Base-by-base conservation (phyloP, 2,113 vertebrate species). In the Garra rufa region DNA sequence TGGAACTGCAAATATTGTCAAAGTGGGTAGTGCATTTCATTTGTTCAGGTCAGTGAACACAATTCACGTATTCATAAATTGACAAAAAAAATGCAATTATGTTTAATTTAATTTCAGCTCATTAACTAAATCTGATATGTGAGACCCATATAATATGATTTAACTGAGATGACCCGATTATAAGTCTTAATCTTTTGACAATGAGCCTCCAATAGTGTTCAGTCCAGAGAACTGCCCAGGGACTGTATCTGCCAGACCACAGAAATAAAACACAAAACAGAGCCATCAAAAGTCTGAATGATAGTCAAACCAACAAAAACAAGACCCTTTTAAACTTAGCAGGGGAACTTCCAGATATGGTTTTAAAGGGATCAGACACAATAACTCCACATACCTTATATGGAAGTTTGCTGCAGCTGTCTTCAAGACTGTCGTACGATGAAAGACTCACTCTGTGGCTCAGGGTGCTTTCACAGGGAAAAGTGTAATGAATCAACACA, bases 271-370 rank as follows among this genome's bases (percentile, higher is more conserved):
- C 57, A 44, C 59, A 81, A 81, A 24, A 76, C 52, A 55, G 5
- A 13, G 28, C 44, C 30, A 34, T 76, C 41, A 80, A 41, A 78
- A 13, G 38, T 11, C 59, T 73, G 46, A 71, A 78, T 28, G 52
- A 83, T 59, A 19, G 50, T 41, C 38, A 57, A 74, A 78, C 73
- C 63, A 75, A 52, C 15, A 69, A 70, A 84, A 86, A 41, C 63
- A 28, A 44, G n/a, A 61, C 55, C 34, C 76, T 78, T 44, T 59
- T 15, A 59, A 41, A 59, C 65, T 81, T 44, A 52, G 15, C 43
- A 67, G 15, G 82, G 87, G 75, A 83, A 85, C 85, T 85, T 88
- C 82, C 85, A 86, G 41, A 48, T 48, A 50, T 67, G 28, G 44
- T 57, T 70, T 74, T 38, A 81, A 34, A 44, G 70, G 69, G 61